Evolutionary conservation across 2,888 invertebrate genomes (phyloP), one percentile per base, ranked within the genome.

Genomic region (Clostera curtula): DNA sequence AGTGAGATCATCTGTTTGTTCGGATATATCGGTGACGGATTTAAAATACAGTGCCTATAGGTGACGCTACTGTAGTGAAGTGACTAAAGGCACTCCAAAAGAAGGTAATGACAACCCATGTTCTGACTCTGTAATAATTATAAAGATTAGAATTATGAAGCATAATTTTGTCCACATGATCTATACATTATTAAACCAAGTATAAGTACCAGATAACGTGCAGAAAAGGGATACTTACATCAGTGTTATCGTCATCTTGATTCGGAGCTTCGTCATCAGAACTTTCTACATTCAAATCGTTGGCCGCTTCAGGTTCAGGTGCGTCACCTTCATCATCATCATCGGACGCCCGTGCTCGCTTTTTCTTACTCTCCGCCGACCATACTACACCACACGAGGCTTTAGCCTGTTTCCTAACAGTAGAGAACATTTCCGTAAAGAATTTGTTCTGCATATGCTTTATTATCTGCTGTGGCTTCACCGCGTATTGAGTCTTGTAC

Each of bases 381-480:
- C 86, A 82, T 45, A 86, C 45, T 5, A 86, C 69, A 2, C 85
- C 85, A 1, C 77, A 66, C 5, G 79, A 82, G 11, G 80, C 58
- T 49, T 86, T 89, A 0, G 86, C 85, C 2, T 86, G 79, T 54
- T 86, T 90, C 14, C 85, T 77, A 7, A 93, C 86, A 2, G 85
- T 73, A 1, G 67, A 51, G 49, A 93, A 90, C 67, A 95, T 80
- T 25, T 85, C 79, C n/a, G 72, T 77, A 42, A 94, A 89, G 61
- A 92, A 95, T 8, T 68, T 73, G 2, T 84, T 86, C 56, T 93
- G 92, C 80, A 97, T 90, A 53, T 90, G 90, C 17, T 87, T 85
- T 12, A 96, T 71, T 12, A 95, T 86, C 25, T 87, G 73, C 19
- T 85, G 74, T 0, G 95, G 93, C 25, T 87, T 90, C 2, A 95